phyloP scores from a whole-genome alignment of 2,888 invertebrate genomes.

The Drosophila suboccidentalis region DNA sequence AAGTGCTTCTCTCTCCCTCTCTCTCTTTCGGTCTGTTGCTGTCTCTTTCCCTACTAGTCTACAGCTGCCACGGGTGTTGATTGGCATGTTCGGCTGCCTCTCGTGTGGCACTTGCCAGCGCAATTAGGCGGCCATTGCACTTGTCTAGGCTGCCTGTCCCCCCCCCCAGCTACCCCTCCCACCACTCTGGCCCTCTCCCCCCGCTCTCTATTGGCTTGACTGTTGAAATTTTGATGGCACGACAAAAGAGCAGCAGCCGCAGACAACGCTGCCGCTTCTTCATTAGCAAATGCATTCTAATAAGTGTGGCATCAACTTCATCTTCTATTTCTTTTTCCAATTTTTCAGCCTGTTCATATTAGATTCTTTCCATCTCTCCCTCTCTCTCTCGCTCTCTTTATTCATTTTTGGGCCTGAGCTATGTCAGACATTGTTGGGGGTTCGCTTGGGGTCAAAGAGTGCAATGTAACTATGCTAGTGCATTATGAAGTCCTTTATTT shows the following conservation, averaged over 20 bases:
- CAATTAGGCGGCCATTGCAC: constrained; percentile 79
- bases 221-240: constrained; percentile 67
- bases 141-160: constrained; percentile 47
- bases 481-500: constrained; percentile 4
- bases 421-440: constrained; percentile 12
- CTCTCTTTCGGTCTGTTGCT: neutral
- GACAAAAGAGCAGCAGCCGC: constrained; percentile 60
- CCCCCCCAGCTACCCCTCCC: neutral
- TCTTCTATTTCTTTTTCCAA: constrained; percentile 4
- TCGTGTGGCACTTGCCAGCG: constrained; percentile 71
- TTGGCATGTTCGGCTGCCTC: constrained; percentile 74
- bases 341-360: constrained; percentile 10
- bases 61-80: constrained; percentile 66
- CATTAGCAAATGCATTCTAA: constrained; percentile 70
- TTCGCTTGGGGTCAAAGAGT: constrained; percentile 25
- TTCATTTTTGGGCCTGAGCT: neutral
- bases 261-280: constrained; percentile 47
- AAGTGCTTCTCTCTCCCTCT: constrained; percentile 36
- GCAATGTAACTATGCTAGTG: constrained; percentile 11
- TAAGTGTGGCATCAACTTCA: constrained; percentile 50
- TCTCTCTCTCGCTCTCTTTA: neutral
- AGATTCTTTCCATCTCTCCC: neutral
- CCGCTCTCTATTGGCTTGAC: constrained; percentile 16
- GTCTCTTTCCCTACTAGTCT: neutral
- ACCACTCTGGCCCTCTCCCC: neutral